These are phyloP conservation scores for Falco berigora DNA, from an alignment of 2,797 vertebrate species.

Conservation along the genomic window DNA sequence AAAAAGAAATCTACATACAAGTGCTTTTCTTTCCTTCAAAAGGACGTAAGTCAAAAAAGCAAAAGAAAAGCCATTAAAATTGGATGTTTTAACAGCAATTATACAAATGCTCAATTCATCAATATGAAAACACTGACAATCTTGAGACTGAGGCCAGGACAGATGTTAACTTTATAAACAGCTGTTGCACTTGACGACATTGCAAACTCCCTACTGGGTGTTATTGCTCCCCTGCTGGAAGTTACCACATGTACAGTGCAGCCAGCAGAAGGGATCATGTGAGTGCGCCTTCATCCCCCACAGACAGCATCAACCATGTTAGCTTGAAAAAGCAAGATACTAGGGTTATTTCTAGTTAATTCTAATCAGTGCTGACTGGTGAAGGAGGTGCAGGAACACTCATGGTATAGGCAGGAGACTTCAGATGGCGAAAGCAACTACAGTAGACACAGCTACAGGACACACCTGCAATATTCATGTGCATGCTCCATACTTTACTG, in stretches of 20 bases:
- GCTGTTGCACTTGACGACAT: background rate
- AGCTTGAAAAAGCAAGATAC: background rate
- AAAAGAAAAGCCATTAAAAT: background rate
- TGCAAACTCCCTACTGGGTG: background rate
- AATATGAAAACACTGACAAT: background rate
- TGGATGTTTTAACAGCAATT: background rate
- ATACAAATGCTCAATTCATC: background rate
- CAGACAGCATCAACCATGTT: background rate
- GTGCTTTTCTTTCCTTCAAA: background rate
- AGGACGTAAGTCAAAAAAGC: background rate
- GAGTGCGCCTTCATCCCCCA: background rate
- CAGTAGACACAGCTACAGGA: background rate
- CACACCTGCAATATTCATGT: accelerated
- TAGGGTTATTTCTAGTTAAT: background rate
- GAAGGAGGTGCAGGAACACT: background rate
- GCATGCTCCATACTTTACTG: background rate
- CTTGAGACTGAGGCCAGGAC: background rate
- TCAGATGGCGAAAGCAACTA: background rate
- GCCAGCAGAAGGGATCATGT: background rate
- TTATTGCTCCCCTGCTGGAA: background rate
- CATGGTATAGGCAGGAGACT: background rate
- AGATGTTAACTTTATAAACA: background rate
- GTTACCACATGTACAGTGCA: background rate
- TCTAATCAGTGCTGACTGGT: accelerated
- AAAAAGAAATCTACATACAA: background rate